These are phyloP conservation scores for Zaprionus nigranus DNA, from an alignment of 1,140 invertebrate genomes.

Conservation along the genomic window DNA sequence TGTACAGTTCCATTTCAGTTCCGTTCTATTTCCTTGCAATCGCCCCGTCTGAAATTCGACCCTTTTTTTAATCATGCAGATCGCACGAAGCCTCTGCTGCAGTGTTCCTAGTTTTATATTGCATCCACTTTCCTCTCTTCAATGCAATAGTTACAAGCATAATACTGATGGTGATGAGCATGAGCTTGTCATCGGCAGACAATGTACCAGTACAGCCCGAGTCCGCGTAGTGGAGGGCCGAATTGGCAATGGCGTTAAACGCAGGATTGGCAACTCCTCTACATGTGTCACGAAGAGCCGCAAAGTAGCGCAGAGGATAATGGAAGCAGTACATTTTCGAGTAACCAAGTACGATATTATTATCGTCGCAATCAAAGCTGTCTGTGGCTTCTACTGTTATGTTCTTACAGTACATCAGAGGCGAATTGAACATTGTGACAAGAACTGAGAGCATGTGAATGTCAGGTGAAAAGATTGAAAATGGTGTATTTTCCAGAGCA, in stretches of 20 bases:
- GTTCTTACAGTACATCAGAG: background rate
- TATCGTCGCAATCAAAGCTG: background rate
- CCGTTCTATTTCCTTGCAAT: conserved; percentile 5
- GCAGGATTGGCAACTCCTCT: background rate
- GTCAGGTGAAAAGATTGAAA: conserved; percentile 6
- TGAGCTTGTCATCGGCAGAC: background rate
- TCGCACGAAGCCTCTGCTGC: conserved; percentile 32
- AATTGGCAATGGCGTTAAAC: background rate
- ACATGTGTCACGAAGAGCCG: conserved; percentile 4
- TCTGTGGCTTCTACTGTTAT: background rate
- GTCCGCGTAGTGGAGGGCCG: conserved; percentile 24
- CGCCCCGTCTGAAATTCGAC: background rate
- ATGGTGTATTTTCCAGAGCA: background rate
- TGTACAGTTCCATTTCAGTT: conserved; percentile 49
- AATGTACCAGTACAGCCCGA: background rate
- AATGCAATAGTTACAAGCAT: background rate
- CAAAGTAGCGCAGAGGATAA: conserved; percentile 17
- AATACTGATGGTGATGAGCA: background rate
- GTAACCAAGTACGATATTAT: background rate
- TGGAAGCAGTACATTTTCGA: conserved; percentile 20
- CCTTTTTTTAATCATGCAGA: background rate
- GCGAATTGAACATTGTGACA: conserved; percentile 26
- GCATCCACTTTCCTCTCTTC: background rate
- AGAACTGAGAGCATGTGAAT: conserved; percentile 1
- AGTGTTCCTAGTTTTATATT: background rate